Conservation (phyloP, 1,140 invertebrate genomes). For the Tetramorium simillimum region DNA sequence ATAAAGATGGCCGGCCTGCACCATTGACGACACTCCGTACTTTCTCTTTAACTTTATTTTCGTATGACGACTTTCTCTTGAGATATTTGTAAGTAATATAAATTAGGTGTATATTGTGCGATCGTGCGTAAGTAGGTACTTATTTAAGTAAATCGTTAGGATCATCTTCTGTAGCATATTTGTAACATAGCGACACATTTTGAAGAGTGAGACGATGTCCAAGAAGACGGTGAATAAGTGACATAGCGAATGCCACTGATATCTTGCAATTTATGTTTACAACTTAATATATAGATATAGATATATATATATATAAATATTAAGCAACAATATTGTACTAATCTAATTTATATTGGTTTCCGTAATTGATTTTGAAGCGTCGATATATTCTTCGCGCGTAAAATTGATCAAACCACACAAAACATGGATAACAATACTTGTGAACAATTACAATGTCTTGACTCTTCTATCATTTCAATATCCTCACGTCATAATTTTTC, state of each 20-base stretch:
- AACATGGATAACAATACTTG: neutral
- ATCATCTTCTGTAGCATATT: conserved; percentile 14
- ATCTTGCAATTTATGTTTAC: conserved; percentile 1
- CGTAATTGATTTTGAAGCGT: neutral
- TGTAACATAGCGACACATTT: conserved; percentile 6
- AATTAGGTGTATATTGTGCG: conserved; percentile 2
- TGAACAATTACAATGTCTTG: neutral
- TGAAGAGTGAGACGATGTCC: neutral
- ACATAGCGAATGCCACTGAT: neutral
- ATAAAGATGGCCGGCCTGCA: conserved; percentile 83
- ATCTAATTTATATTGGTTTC: neutral
- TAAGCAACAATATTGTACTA: conserved; percentile 19
- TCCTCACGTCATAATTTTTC: neutral
- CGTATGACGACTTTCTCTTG: neutral
- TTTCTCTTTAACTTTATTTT: conserved; percentile 33
- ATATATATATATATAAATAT: neutral
- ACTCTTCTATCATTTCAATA: neutral
- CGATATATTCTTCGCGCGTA: neutral
- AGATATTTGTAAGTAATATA: conserved; percentile 10
- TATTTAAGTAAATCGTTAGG: conserved; percentile 13
- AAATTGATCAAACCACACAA: neutral
- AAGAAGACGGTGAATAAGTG: neutral
- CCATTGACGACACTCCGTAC: conserved; percentile 74
- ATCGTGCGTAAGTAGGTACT: conserved; percentile 19
- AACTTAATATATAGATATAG: conserved; percentile 20